phyloP scores from a whole-genome alignment of 2,113 vertebrate genomes.

The Anas platyrhynchos region DNA sequence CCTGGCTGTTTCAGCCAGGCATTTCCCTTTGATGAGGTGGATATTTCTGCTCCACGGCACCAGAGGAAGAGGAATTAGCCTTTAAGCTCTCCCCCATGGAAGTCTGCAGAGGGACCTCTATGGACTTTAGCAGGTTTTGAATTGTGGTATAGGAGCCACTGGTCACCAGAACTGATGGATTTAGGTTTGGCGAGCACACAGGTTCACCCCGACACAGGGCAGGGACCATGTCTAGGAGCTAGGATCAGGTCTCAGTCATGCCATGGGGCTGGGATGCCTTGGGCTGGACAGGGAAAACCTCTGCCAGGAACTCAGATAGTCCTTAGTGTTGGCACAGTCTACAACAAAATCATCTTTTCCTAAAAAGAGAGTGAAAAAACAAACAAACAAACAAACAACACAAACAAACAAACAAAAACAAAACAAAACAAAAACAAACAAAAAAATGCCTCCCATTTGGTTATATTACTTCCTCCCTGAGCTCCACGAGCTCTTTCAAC shows the following conservation, averaged over 20 bases:
- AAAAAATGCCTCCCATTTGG: background rate
- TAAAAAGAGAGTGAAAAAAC: background rate
- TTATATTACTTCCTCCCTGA: background rate
- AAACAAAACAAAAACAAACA: background rate
- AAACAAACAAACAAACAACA: too few relatives aligned
- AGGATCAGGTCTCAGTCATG: background rate
- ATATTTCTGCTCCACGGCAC: background rate
- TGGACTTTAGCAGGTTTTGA: background rate
- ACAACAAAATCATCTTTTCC: background rate
- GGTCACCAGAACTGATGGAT: background rate
- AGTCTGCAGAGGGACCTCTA: background rate
- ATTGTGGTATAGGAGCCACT: accelerated
- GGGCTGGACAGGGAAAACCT: background rate
- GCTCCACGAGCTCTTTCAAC: constrained; percentile 49
- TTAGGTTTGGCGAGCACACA: background rate
- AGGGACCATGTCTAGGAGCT: background rate
- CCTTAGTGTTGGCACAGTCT: background rate
- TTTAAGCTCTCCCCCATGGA: background rate
- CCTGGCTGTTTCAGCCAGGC: background rate
- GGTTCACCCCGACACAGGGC: accelerated
- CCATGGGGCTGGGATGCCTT: background rate
- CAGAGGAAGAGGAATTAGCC: background rate
- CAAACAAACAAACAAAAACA: too few relatives aligned
- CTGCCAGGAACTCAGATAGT: background rate
- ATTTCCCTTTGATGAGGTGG: background rate